phyloP scores from a whole-genome alignment of 2,888 invertebrate species.

The Syrista parreyssii region DNA sequence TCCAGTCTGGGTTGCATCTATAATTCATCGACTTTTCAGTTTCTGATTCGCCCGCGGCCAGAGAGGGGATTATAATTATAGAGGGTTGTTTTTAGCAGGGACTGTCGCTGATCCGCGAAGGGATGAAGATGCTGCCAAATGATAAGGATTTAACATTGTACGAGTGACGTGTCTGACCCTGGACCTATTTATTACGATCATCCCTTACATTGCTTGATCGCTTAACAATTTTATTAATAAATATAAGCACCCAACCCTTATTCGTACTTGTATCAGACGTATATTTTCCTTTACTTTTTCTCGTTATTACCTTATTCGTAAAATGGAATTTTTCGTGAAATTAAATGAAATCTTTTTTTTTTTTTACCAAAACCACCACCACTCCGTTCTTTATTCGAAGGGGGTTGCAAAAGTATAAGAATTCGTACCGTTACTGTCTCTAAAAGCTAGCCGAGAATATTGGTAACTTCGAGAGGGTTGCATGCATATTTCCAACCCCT shows the following conservation, averaged over 20 bases:
- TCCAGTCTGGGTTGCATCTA: constrained; percentile 2
- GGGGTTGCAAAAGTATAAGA: too few relatives aligned
- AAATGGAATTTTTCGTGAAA: not conserved
- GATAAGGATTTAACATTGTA: not conserved
- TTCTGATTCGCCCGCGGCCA: not conserved
- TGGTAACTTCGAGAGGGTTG: not conserved
- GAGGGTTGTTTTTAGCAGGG: not conserved
- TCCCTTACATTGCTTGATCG: too few relatives aligned
- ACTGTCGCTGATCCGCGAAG: not conserved
- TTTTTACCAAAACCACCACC: too few relatives aligned
- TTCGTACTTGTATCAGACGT: not conserved
- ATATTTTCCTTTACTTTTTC: not conserved
- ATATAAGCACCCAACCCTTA: not conserved
- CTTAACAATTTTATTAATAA: not conserved
- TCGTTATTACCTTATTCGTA: not conserved
- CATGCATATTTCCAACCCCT: not conserved
- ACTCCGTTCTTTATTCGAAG: too few relatives aligned
- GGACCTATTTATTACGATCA: not conserved
- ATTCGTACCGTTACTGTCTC: too few relatives aligned
- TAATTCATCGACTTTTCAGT: constrained; percentile 6
- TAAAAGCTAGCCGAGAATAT: too few relatives aligned
- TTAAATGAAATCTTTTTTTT: too few relatives aligned
- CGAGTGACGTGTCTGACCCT: not conserved
- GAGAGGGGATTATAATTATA: not conserved
- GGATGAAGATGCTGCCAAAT: not conserved